Base-by-base conservation (phyloP, 2,113 vertebrate genomes). In the Abramis brama region DNA sequence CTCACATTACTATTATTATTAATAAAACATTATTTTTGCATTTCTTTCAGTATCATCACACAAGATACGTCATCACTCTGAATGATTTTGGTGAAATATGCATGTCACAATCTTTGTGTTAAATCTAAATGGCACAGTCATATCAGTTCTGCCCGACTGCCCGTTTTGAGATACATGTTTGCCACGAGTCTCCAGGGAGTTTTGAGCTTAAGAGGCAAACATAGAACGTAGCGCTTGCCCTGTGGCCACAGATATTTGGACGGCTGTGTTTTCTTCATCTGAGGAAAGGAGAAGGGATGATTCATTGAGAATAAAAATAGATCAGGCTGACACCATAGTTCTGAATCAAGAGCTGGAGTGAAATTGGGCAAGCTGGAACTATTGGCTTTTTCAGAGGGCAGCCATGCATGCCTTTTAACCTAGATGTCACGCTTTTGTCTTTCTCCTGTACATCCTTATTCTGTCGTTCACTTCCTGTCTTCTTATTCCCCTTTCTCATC, bases 371-470 rank as follows among this genome's bases (percentile, higher is more conserved):
- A 85, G 89, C 86, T 89, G 88, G 78, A 81, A 85, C 45, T 86
- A 86, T 91, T 87, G 90, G 87, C 92, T 91, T 94, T 57, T 27
- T 93, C 92, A 91, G 92, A 90, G 91, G 74, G 82, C 92, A 93
- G 87, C 89, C 93, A 93, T 91, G 91, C 92, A 82, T 93, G 91
- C 74, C 87, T 90, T 91, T 90, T 87, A 92, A 91, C 91, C 92
- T 91, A 92, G 88, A 93, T 92, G 91, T 92, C 88, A 87, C 70
- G 64, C 87, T 93, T 92, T 92, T 90, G 91, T 92, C 92, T 88
- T 91, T 87, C 55, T 83, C 70, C 17, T 86, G 57, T 79, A 71
- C 50, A 86, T 52, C 70, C 86, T 80, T 21, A 15, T 70, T 85
- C 71, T 77, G 36, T n/a, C 47, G 9, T 70, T 60, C 43, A 62